phyloP scores from a whole-genome alignment of 1,140 invertebrate genomes.

The Centruroides vittatus region DNA sequence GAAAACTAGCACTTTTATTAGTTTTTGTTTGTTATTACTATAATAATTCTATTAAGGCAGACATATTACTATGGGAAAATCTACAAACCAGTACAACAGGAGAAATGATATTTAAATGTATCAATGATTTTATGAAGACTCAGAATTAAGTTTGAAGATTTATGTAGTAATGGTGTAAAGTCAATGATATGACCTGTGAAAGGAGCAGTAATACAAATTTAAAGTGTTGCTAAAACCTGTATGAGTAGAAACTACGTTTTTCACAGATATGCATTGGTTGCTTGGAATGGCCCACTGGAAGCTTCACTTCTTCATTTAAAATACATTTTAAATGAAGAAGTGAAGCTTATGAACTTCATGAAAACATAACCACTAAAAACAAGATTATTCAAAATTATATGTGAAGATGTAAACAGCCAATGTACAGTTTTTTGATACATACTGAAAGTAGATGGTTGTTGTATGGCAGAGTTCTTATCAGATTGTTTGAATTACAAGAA shows the following conservation, averaged over 20 bases:
- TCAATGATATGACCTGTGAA: not conserved
- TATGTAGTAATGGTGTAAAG: not conserved
- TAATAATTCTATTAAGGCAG: not conserved
- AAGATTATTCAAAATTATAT: not conserved
- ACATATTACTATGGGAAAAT: slow-evolving; percentile 7
- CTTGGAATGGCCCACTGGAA: too few relatives aligned
- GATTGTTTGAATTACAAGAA: not conserved
- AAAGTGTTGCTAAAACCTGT: not conserved
- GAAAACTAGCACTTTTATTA: slow-evolving; percentile 1
- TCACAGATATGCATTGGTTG: not conserved
- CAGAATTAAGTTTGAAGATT: not conserved
- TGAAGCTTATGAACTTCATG: not conserved
- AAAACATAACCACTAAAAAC: not conserved
- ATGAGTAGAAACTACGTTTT: not conserved
- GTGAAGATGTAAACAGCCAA: not conserved
- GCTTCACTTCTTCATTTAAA: not conserved
- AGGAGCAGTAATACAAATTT: not conserved
- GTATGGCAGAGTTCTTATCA: not conserved
- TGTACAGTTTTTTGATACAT: not conserved
- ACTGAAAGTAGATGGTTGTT: not conserved
- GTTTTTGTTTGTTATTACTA: slow-evolving; percentile 5
- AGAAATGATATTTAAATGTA: not conserved
- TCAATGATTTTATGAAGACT: not conserved
- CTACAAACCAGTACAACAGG: not conserved
- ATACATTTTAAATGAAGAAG: not conserved